Base-by-base conservation (phyloP, 1,140 invertebrate genomes). In the Apis laboriosa region DNA sequence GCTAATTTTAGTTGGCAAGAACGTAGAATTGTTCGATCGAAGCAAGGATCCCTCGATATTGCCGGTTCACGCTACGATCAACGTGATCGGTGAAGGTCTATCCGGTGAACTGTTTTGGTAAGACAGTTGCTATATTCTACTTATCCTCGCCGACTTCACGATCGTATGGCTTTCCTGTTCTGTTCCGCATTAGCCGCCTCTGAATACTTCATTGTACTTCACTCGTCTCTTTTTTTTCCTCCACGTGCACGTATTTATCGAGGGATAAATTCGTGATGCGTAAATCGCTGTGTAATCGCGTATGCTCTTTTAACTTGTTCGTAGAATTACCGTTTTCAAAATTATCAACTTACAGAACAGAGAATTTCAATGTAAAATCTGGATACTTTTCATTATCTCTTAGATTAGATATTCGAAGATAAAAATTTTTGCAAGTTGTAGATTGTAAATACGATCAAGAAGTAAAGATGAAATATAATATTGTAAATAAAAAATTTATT, bases 101-200 rank as follows among this genome's bases (percentile, higher is more conserved):
- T 77, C 80, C 60, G 63, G 9, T 55, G 43, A 81, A 76, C 80
- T 76, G 64, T 81, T 81, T 81, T 66, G 55, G 63, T 53, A 55
- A 56, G 51, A 81, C 72, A 24, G 79, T 56, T 74, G 73, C 80
- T 76, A 81, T 81, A 81, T 81, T 81, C 80, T 58, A 81, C 73
- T 81, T 81, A 81, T 81, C 63, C 80, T 60, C 64, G 64, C 43
- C 73, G 55, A 55, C 67, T 76, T 76, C 72, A 49, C 72, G 58
- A 72, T 67, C 63, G 61, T 43, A 4, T 43, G 55, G 73, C 80
- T 76, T 80, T 76, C 73, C 63, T 43, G 4, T 81, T 81, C 80
- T 81, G 73, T 76, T 81, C 80, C 24, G 77, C 80, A 81, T 81
- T 81, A 76, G 43, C 80, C 63, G 80, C 11, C 34, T 66, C 53